Evolutionary conservation across 1,140 invertebrate species (phyloP).

Genomic region (Cydia strobilella): DNA sequence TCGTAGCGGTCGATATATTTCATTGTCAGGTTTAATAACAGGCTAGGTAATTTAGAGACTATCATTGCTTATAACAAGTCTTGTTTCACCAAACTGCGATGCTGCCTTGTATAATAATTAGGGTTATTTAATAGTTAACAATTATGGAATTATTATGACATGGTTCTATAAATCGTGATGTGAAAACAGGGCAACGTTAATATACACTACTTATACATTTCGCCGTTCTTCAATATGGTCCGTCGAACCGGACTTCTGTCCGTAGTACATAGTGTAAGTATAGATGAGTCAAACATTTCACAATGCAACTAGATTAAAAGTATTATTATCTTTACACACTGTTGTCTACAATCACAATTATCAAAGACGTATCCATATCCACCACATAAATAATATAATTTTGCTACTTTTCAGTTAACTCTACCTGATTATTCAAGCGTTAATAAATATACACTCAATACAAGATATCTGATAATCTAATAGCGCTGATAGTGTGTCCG

Average conservation of each 20-base stretch:
- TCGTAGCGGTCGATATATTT: not conserved
- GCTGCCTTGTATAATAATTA: too few species aligned
- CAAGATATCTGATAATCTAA: conserved; percentile 2
- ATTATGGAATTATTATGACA: too few species aligned
- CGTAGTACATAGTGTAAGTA: too few species aligned
- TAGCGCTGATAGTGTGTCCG: not conserved
- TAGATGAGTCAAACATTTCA: conserved; percentile 4
- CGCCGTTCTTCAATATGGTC: not conserved
- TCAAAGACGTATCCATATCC: not conserved
- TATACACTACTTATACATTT: not conserved
- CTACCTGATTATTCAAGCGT: not conserved
- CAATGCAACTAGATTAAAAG: conserved; percentile 11
- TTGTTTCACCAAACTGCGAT: not conserved
- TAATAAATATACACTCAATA: not conserved
- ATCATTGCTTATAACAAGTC: not conserved
- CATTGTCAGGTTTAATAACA: conserved; percentile 23
- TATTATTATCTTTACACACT: conserved; percentile 10
- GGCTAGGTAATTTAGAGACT: not conserved
- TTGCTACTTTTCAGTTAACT: not conserved
- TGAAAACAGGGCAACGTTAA: too few species aligned
- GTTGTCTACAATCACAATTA: not conserved
- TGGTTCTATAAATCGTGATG: too few species aligned
- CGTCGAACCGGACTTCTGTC: conserved; percentile 1
- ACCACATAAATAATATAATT: not conserved
- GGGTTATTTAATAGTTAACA: too few species aligned